Evolutionary conservation across 1,140 invertebrate species (phyloP), one percentile per base, ranked within the genome.

Genomic region (Laupala kohalensis): DNA sequence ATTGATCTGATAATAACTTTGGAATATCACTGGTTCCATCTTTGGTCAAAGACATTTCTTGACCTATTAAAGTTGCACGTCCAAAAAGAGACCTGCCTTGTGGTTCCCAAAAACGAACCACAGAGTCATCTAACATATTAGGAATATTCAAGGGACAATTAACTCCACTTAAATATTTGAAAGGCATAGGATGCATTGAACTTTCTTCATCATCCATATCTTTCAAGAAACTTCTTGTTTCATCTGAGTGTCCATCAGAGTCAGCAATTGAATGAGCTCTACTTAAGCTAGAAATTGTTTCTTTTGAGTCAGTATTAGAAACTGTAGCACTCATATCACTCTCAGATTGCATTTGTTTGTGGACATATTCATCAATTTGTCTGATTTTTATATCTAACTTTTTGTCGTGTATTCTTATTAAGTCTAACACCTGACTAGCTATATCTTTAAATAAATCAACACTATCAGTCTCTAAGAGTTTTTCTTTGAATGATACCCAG

Each of bases 401-500:
- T 53, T 53, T 53, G 37, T 53, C 37, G 19, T 53, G 37, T 53
- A 9, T 53, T 53, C 37, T 53, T 53, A 53, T 53, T 19, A 53
- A 13, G 9, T 53, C 37, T 13, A 53, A 13, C 9, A 53, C 37
- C 19, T 9, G 19, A 53, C 19, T 53, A 13, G 37, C 37, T 53
- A 53, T 53, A 4, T 53, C 37, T 19, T 19, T 53, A 53, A 13
- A 53, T 9, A 53, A 19, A 13, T 53, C 37, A 53, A 53, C 4
- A 53, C 19, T 53, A 13, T 53, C 9, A 13, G 37, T 53, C 19
- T 53, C 25, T 63, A 23, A 25, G 5, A 71, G 28, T 71, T 64
- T 64, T 13, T 26, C 25, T 65, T 23, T 64, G 23, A 71, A n/a
- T 12, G 69, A 71, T 23, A 64, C 19, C 69, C 69, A 71, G 12